Evolutionary conservation across 2,797 vertebrate genomes (phyloP), one percentile per base, ranked within the genome.

Genomic region (Hafferia zeledoni): DNA sequence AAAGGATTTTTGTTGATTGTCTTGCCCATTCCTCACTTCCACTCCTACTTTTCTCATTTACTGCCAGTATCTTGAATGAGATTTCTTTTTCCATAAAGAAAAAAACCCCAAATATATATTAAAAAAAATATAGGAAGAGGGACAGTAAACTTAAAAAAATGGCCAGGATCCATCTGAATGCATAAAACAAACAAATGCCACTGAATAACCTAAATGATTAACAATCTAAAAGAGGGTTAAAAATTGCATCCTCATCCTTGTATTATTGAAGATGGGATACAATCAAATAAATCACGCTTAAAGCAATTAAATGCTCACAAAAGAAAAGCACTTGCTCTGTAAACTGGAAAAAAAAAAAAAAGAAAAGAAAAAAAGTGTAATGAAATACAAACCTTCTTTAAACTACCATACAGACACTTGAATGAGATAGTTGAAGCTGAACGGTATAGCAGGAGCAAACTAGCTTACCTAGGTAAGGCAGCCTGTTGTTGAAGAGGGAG

Each of bases 21-120:
- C 87, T 89, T 93, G 47, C 70, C 37, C 43, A 43, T 76, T 83
- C 39, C 61, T 89, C n/a, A 78, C 37, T 90, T 91, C 28, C 60
- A 84, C 60, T 90, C 78, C 70, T 93, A 89, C 68, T 93, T 95
- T 82, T 81, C 30, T 91, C 35, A 69, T 93, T 95, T 94, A 90
- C 59, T 95, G 68, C 13, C 59, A 82, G 63, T 70, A 84, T 89
- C 70, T 86, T 87, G 55, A 95, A 92, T 64, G 41, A 92, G 60
- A 80, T 76, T 89, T 53, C 41, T 83, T 75, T 84, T 90, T 72
- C 74, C 87, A 83, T 71, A 91, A 87, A 79, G 37, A 65, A 74
- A 80, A 84, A 15, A n/a, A 70, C 67, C 41, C 27, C 13, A 43
- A 43, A 43, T 17, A 49, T 70, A 78, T 77, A 64, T 39, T 39